Conservation (phyloP, 2,888 invertebrate species). For the Lithophane leautieri region DNA sequence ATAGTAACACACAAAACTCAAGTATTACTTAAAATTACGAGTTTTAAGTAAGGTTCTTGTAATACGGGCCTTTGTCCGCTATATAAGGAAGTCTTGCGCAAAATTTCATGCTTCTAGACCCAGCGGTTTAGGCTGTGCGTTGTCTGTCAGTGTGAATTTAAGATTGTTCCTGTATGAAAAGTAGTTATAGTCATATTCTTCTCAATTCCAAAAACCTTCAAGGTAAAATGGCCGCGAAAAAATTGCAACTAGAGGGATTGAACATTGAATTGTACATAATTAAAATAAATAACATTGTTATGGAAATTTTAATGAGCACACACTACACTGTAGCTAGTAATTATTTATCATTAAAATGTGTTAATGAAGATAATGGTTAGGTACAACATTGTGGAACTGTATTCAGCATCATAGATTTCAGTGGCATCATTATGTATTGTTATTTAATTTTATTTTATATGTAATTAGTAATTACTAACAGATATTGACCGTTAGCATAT, state of each 20-base stretch:
- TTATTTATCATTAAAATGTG: slow-evolving; percentile 27
- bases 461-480: no score
- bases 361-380: slow-evolving; percentile 9
- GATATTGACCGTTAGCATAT: no score
- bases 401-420: neutral
- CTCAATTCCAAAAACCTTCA: neutral
- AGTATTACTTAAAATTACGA: no score
- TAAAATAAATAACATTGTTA: neutral
- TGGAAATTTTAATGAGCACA: slow-evolving; percentile 15
- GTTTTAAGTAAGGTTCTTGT: no score
- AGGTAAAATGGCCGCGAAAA: neutral
- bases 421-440: neutral
- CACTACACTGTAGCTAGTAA: slow-evolving; percentile 5
- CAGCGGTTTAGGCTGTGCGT: no score
- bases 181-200: neutral
- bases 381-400: neutral
- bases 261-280: neutral
- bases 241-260: neutral
- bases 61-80: no score
- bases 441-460: no score
- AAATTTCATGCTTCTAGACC: no score
- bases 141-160: no score
- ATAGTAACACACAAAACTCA: no score
- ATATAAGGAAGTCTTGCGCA: no score
- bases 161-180: neutral